Conservation (phyloP, 2,113 vertebrate species). For the Rhipidura dahli region DNA sequence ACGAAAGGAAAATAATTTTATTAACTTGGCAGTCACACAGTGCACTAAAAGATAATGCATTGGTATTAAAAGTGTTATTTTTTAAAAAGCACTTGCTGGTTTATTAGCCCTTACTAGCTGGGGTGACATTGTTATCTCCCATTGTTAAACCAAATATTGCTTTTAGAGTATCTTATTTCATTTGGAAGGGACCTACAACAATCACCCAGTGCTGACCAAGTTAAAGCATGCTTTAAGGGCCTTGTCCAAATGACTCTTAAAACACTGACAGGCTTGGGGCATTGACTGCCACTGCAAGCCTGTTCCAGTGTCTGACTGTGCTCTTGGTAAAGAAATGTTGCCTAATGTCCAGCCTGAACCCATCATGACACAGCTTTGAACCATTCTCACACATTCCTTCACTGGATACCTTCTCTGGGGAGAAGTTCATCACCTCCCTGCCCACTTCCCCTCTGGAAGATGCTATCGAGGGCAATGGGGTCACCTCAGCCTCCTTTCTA, state of each 20-base stretch:
- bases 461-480: background rate
- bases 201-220: background rate
- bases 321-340: background rate
- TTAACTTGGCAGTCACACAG: background rate
- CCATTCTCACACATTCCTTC: background rate
- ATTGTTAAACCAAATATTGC: background rate
- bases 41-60: background rate
- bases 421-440: background rate
- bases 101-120: background rate
- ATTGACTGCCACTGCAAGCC: background rate
- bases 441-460: too few species aligned
- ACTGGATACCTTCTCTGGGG: background rate
- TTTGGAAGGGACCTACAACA: background rate
- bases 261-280: background rate
- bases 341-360: background rate
- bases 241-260: background rate
- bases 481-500: background rate
- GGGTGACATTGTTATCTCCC: background rate
- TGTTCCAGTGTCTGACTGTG: background rate
- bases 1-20: background rate
- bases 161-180: background rate
- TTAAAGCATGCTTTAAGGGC: background rate
- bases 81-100: background rate
- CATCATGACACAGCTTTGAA: rapidly evolving
- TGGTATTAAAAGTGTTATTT: background rate